Percentiles rank a stretch among this genome's conserved stretches.
Evolutionary conservation across 2,888 invertebrate species (phyloP).

Genomic region (Polyploca ridens): DNA sequence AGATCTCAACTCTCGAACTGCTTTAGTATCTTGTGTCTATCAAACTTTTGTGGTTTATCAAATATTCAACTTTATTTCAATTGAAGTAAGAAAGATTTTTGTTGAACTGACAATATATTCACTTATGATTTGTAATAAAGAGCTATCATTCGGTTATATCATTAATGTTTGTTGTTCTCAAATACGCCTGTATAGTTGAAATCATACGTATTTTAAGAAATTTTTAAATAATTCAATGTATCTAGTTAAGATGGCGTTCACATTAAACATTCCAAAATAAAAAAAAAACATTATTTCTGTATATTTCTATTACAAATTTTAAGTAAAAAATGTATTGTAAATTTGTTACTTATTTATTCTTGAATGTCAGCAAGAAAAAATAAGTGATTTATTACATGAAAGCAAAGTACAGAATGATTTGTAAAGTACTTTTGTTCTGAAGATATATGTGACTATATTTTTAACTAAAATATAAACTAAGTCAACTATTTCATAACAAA

Average conservation of each 20-base stretch:
- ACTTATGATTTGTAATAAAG: neutral
- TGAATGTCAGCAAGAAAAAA: slow-evolving; percentile 48
- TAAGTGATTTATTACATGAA: neutral
- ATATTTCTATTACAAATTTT: neutral
- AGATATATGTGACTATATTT: neutral
- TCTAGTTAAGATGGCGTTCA: neutral
- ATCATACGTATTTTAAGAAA: neutral
- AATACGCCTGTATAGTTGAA: neutral
- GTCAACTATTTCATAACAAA: neutral
- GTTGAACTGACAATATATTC: neutral
- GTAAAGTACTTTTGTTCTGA: neutral
- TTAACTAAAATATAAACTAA: neutral
- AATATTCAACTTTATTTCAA: no score
- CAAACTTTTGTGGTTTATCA: no score
- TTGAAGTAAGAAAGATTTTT: no score
- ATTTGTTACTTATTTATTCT: slow-evolving; percentile 50
- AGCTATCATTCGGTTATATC: neutral
- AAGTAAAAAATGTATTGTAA: slow-evolving; percentile 15
- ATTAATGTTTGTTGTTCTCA: neutral
- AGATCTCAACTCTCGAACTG: no score
- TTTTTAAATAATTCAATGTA: neutral
- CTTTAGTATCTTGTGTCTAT: no score
- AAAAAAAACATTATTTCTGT: neutral
- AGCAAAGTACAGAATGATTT: neutral
- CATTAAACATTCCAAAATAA: neutral